phyloP scores from a whole-genome alignment of 1,140 invertebrate species.

The honey bee (Apis mellifera) region Amel_HAv3.1 CM009944.2:8987001-8987500 shows the following conservation, averaged over 20 bases:
- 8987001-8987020: neutral
- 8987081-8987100: neutral
- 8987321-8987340: constrained; percentile 25
- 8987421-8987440: no score
- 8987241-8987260: constrained; percentile 1
- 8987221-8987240: neutral
- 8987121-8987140: constrained; percentile 69
- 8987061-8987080: constrained; percentile 39
- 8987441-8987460: no score
- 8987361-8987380: neutral
- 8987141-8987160: constrained; percentile 69
- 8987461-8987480: no score
- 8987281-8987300: constrained; percentile 41
- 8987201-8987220: constrained; percentile 10
- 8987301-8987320: constrained; percentile 8
- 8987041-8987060: constrained; percentile 51
- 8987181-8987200: constrained; percentile 70
- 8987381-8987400: neutral
- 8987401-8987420: neutral
- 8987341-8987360: neutral
- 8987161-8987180: constrained; percentile 67
- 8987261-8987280: constrained; percentile 63
- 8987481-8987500: no score
- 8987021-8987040: constrained; percentile 35
- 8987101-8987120: constrained; percentile 61